A percentile compares a stretch with the other conserved stretches of the same genome.
These are phyloP conservation scores for Apotomis betuletana DNA, from an alignment of 2,888 invertebrate species.

Conservation along the genomic window DNA sequence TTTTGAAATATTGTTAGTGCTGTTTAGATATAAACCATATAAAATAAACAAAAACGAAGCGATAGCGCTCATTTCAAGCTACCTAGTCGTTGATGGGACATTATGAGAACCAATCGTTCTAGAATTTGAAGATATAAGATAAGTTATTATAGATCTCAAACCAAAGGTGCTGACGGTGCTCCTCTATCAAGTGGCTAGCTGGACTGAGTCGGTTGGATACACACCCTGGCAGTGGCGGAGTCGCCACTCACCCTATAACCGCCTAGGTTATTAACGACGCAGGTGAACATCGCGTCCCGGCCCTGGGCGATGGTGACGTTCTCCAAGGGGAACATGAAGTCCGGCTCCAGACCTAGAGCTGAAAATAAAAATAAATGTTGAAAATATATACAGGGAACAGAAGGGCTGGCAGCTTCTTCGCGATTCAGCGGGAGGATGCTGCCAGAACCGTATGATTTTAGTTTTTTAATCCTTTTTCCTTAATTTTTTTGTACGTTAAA, in stretches of 20 bases:
- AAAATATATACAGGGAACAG: no score
- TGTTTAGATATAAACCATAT: no score
- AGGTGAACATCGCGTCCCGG: constrained; percentile 92
- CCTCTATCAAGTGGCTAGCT: constrained; percentile 73
- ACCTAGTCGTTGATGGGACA: background rate
- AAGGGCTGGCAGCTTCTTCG: no score
- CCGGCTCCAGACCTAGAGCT: constrained; percentile 90
- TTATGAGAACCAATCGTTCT: background rate
- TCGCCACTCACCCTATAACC: constrained; percentile 96
- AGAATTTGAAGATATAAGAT: constrained; percentile 5
- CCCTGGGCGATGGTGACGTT: constrained; percentile 93
- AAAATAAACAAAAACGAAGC: no score
- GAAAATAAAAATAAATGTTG: constrained; percentile 71
- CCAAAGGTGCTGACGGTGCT: constrained; percentile 75
- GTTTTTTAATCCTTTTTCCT: no score
- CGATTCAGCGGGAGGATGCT: no score
- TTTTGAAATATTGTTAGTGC: no score
- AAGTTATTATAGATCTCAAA: constrained; percentile 73
- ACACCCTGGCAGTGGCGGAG: constrained; percentile 92
- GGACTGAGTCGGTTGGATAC: constrained; percentile 85
- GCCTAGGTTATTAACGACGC: constrained; percentile 92
- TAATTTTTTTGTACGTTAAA: no score
- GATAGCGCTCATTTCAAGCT: no score
- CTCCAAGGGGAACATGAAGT: constrained; percentile 90
- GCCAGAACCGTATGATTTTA: background rate